Percentiles rank a stretch among this genome's conserved stretches.
Conservation (phyloP, 2,113 vertebrate genomes). For the Polypterus senegalus region DNA sequence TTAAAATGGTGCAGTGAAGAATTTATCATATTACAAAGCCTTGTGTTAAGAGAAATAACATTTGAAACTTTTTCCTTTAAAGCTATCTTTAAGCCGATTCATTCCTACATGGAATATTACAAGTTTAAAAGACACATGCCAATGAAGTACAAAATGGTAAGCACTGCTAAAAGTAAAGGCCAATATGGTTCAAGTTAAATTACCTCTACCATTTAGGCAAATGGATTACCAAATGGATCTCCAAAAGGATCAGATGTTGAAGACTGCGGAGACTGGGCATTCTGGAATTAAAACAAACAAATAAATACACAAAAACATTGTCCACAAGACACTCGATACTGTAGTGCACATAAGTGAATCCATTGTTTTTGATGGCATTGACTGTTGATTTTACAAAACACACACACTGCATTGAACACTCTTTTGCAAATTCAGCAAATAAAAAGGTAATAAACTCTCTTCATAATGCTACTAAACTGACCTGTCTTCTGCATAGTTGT, state of each 20-base stretch:
- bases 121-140: too few relatives aligned
- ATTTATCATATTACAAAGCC: conserved; percentile 24
- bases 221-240: conserved; percentile 73
- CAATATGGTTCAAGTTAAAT: conserved; percentile 16
- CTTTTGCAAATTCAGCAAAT: not conserved
- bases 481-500: too few relatives aligned
- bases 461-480: too few relatives aligned
- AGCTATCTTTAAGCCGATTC: too few relatives aligned
- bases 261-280: conserved; percentile 25
- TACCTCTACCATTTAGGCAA: conserved; percentile 53
- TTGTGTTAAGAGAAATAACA: conserved; percentile 27
- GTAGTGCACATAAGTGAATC: not conserved
- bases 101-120: too few relatives aligned
- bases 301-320: not conserved
- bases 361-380: not conserved
- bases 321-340: not conserved
- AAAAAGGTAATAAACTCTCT: not conserved
- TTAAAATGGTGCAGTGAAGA: conserved; percentile 23
- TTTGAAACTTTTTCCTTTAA: conserved; percentile 29
- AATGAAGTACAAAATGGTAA: not conserved
- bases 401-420: not conserved
- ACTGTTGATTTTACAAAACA: not conserved
- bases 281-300: conserved; percentile 11
- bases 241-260: conserved; percentile 44
- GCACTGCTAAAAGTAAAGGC: conserved; percentile 19